Base-by-base conservation (phyloP, 2,888 invertebrate species). In the Euzetes globulus region DNA sequence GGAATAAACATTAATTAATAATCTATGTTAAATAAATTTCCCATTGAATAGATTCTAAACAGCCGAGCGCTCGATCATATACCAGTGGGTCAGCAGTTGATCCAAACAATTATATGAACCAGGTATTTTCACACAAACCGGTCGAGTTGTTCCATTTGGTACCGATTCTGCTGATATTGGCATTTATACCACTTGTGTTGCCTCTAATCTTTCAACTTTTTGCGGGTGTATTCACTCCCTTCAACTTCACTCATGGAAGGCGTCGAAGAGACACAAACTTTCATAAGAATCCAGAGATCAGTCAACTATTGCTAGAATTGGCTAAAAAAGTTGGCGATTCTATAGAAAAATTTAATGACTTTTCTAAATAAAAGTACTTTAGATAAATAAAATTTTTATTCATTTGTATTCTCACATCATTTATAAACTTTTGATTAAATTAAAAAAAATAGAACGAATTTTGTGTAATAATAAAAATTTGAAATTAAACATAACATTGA, bases 161-260 rank as follows among this genome's bases (percentile, higher is more conserved):
- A 22, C 72, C 72, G 1, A 52, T 72, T 11, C 7, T 72, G 7
- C 22, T 72, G 13, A 13, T 72, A 50, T 15, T 72, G 22, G 72
- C 55, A 15, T 29, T 72, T n/a, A 72, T 72, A 19, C 52, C 58
- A n/a, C 45, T 72, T 1, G 0, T 72, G 17, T 22, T 72, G 17
- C 72, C 72, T 11, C 17, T 72, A 7, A 22, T 72, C 7, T 27
- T 50, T 15, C 58, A 52, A 41, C 58, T 52, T 9, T 47, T 72
- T 11, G 58, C 72, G 7, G 58, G 55, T 37, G 15, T 72, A 4
- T 52, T 72, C 33, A 52, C 52, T 29, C 72, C 72, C 6, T 11
- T 72, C 13, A 72, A 72, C 58, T 72, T 72, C 55, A 29, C 52
- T 72, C 72, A 72, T 29, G 72, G 72, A 22, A 72, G 27, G 47